Percentiles rank a stretch among this genome's conserved stretches.
These are phyloP conservation scores for Drosophila funebris DNA, from an alignment of 1,140 invertebrate species.

Conservation along the genomic window DNA sequence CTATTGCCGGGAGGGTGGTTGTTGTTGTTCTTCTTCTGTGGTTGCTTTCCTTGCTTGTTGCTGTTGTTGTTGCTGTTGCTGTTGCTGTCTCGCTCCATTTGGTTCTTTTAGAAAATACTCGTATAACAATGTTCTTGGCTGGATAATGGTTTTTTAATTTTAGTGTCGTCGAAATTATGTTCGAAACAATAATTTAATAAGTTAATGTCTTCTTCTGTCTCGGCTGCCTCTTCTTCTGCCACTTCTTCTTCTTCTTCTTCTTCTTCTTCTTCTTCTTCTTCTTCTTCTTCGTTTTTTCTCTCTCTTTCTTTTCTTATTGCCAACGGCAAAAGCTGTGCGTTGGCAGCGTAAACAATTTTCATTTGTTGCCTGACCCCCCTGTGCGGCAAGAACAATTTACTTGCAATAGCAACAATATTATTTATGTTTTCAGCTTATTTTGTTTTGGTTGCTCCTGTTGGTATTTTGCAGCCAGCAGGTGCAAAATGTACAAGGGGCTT, in stretches of 20 bases:
- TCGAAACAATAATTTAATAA: slow-evolving; percentile 81
- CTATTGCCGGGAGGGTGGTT: slow-evolving; percentile 29
- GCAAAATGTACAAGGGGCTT: slow-evolving; percentile 46
- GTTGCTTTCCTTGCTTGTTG: too few relatives aligned
- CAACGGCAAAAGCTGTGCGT: slow-evolving; percentile 30
- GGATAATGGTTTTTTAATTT: slow-evolving; percentile 81
- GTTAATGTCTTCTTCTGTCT: slow-evolving; percentile 69
- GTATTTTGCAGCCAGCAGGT: slow-evolving; percentile 63
- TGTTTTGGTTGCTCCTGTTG: slow-evolving; percentile 38
- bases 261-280: slow-evolving; percentile 43
- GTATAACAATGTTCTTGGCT: slow-evolving; percentile 45
- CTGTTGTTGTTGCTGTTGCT: slow-evolving; percentile 6
- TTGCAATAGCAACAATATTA: slow-evolving; percentile 67
- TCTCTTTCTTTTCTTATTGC: slow-evolving; percentile 17
- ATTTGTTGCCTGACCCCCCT: slow-evolving; percentile 34
- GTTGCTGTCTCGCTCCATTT: slow-evolving; percentile 51
- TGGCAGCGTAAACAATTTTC: slow-evolving; percentile 74
- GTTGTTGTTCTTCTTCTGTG: neutral
- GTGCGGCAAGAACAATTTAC: slow-evolving; percentile 33
- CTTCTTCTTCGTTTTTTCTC: too few relatives aligned
- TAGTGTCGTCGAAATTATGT: slow-evolving; percentile 81
- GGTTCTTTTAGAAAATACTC: slow-evolving; percentile 49
- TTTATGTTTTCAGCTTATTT: slow-evolving; percentile 60
- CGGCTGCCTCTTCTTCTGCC: neutral
- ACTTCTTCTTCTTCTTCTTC: slow-evolving; percentile 20